A percentile compares a stretch with the other conserved stretches of the same genome.
Evolutionary conservation across 1,140 invertebrate genomes (phyloP).

Genomic region (Charaxes varanes): DNA sequence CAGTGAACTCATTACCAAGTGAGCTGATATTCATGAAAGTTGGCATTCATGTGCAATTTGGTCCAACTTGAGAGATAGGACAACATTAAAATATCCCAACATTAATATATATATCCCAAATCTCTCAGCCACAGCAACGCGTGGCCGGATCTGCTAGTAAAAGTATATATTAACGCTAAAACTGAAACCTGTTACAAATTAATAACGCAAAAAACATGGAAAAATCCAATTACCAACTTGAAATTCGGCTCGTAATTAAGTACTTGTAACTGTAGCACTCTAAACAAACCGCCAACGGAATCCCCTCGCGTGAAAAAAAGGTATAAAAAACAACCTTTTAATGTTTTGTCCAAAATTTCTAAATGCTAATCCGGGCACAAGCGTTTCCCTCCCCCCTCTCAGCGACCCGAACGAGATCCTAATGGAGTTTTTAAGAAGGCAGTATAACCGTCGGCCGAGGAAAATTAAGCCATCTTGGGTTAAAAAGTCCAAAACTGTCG

Average conservation of each 20-base stretch:
- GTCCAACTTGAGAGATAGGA: no score
- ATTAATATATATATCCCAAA: no score
- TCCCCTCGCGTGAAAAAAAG: slow-evolving; percentile 12
- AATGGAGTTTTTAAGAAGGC: slow-evolving; percentile 51
- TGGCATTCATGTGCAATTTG: no score
- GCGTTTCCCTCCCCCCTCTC: slow-evolving; percentile 4
- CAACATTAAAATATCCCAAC: no score
- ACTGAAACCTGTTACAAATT: slow-evolving; percentile 12
- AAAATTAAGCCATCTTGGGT: slow-evolving; percentile 61
- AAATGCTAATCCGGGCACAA: slow-evolving; percentile 29
- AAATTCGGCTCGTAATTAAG: slow-evolving; percentile 31
- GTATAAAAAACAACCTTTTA: slow-evolving; percentile 11
- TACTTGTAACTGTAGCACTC: slow-evolving; percentile 23
- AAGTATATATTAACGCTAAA: neutral
- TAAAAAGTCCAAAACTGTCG: slow-evolving; percentile 57
- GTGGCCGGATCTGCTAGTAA: no score
- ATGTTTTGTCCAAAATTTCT: slow-evolving; percentile 20
- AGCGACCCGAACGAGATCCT: slow-evolving; percentile 25
- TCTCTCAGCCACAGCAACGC: no score
- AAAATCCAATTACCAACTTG: slow-evolving; percentile 26
- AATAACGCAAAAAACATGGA: slow-evolving; percentile 16
- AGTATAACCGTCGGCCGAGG: slow-evolving; percentile 35
- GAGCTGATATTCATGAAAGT: no score
- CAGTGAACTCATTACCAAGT: no score
- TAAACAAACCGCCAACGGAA: slow-evolving; percentile 17